Evolutionary conservation across 1,140 invertebrate genomes (phyloP).

Genomic region (Drosophila lacteicornis): DNA sequence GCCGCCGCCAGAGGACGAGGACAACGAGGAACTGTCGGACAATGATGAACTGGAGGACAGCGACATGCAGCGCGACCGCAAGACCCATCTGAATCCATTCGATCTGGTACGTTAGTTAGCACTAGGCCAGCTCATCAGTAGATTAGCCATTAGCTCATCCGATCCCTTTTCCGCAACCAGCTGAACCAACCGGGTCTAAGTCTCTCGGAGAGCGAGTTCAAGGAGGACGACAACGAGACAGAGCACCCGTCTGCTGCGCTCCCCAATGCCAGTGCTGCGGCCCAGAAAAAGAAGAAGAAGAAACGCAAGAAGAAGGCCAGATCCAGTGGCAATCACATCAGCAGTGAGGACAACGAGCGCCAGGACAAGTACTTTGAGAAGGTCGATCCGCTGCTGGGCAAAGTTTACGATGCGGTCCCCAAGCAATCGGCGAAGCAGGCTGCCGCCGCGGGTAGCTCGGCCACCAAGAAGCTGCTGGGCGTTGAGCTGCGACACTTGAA

Average conservation of each 20-base stretch:
- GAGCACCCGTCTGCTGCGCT: constrained; percentile 86
- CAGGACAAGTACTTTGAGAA: constrained; percentile 75
- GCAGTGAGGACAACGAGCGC: constrained; percentile 87
- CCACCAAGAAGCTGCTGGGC: constrained; percentile 86
- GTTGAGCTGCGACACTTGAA: constrained; percentile 92
- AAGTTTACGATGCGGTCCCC: constrained; percentile 64
- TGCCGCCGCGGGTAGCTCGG: constrained; percentile 14
- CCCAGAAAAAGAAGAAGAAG: constrained; percentile 88
- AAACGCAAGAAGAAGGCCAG: constrained; percentile 88
- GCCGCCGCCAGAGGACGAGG: constrained; percentile 63
- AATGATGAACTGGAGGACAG: constrained; percentile 85
- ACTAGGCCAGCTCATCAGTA: constrained; percentile 34
- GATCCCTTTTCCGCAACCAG: constrained; percentile 54
- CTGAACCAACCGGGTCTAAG: constrained; percentile 87
- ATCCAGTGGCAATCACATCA: constrained; percentile 85
- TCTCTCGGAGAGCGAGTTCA: constrained; percentile 89
- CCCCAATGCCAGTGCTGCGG: constrained; percentile 70
- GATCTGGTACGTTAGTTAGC: constrained; percentile 53
- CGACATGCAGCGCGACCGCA: constrained; percentile 78
- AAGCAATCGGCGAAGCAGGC: constrained; percentile 59
- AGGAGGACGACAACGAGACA: constrained; percentile 90
- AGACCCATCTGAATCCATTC: constrained; percentile 68
- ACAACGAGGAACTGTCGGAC: constrained; percentile 66
- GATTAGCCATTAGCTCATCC: not conserved
- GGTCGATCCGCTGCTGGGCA: constrained; percentile 73